These are phyloP conservation scores for Limenitis arthemis DNA, from an alignment of 2,888 invertebrate species.

Conservation along the genomic window DNA sequence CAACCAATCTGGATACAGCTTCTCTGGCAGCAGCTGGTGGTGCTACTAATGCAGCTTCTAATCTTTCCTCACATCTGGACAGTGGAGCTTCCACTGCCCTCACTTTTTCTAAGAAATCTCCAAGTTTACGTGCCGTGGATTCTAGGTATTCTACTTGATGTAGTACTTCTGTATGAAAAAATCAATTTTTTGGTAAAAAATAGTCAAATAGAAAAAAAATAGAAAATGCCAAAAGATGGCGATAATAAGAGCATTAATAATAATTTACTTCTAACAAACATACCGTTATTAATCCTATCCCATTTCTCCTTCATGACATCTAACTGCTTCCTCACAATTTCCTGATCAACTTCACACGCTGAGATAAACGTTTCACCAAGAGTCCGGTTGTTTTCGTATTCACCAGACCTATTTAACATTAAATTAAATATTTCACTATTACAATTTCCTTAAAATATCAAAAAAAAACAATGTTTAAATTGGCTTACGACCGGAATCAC, in stretches of 20 bases:
- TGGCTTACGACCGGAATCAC: background rate
- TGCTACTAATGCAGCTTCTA: slow-evolving; percentile 71
- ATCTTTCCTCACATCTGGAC: slow-evolving; percentile 90
- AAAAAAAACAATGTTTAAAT: too few species aligned
- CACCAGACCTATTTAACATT: slow-evolving; percentile 76
- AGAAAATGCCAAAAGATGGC: background rate
- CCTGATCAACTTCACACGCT: slow-evolving; percentile 92
- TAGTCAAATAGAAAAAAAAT: background rate
- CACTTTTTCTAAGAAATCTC: slow-evolving; percentile 88
- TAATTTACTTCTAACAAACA: slow-evolving; percentile 13
- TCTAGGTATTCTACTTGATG: slow-evolving; percentile 86
- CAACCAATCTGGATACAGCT: slow-evolving; percentile 85
- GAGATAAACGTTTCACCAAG: slow-evolving; percentile 91
- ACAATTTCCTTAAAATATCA: too few species aligned
- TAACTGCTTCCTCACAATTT: slow-evolving; percentile 87
- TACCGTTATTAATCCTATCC: slow-evolving; percentile 91
- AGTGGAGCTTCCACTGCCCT: slow-evolving; percentile 89
- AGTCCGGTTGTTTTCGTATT: slow-evolving; percentile 90
- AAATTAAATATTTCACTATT: background rate
- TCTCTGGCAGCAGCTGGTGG: slow-evolving; percentile 86
- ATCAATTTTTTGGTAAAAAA: too few species aligned
- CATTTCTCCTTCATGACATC: slow-evolving; percentile 88
- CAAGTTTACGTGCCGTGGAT: slow-evolving; percentile 84
- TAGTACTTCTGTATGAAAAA: slow-evolving; percentile 69
- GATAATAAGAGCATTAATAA: background rate